These are phyloP conservation scores for Sinonovacula constricta DNA, from an alignment of 1,140 invertebrate species.

Conservation along the genomic window DNA sequence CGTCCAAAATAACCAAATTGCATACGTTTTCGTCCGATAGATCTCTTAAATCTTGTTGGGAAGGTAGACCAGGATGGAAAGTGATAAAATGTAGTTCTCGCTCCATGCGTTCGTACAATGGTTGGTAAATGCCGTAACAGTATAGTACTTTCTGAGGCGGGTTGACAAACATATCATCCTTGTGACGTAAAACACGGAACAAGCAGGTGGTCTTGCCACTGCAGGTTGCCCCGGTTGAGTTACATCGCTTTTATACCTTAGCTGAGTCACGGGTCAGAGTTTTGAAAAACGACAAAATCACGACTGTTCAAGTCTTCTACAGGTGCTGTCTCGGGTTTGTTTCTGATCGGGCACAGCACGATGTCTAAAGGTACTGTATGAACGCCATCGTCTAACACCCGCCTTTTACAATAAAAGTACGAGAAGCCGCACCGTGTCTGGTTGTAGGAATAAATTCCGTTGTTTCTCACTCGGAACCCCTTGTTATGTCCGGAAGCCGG, in stretches of 20 bases:
- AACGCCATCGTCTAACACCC: conserved; percentile 1
- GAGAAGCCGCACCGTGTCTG: conserved; percentile 10
- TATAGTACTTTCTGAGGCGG: conserved; percentile 18
- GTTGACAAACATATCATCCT: conserved; percentile 23
- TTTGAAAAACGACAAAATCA: no score
- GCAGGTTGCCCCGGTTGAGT: no score
- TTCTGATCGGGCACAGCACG: conserved; percentile 1
- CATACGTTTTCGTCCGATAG: conserved; percentile 19
- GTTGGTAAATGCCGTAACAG: conserved; percentile 49
- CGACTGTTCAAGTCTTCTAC: no score
- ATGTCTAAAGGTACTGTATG: background rate
- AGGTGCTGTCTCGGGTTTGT: no score
- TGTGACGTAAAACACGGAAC: conserved; percentile 19
- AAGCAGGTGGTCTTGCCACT: conserved; percentile 32
- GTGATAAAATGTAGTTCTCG: conserved; percentile 19
- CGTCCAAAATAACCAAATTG: conserved; percentile 29
- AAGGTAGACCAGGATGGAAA: conserved; percentile 16
- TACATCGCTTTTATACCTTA: no score
- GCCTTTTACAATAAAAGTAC: conserved; percentile 13
- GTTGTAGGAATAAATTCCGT: background rate
- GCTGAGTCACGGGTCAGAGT: no score
- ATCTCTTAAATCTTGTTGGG: background rate
- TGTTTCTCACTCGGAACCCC: conserved; percentile 15
- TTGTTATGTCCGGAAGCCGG: conserved; percentile 1
- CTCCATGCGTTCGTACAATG: conserved; percentile 32